Conservation (phyloP, 2,797 vertebrate species). For the Lutjanus argentimaculatus region DNA sequence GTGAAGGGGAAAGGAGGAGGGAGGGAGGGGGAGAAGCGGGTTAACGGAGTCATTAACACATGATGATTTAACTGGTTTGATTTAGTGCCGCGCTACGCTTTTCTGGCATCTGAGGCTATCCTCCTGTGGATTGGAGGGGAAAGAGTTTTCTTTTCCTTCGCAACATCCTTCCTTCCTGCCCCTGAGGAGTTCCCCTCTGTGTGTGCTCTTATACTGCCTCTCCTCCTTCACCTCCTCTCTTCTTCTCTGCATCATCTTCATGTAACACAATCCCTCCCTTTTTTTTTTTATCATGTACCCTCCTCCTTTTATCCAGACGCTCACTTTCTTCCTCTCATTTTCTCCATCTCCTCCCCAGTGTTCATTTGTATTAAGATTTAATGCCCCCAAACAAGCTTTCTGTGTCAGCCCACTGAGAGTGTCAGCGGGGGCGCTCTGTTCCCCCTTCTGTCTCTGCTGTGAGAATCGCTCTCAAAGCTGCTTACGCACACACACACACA, state of each 20-base stretch:
- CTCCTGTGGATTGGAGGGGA: constrained; percentile 68
- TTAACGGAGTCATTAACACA: constrained; percentile 80
- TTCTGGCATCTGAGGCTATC: constrained; percentile 66
- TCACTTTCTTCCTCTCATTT: constrained; percentile 59
- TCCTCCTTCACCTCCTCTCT: constrained; percentile 37
- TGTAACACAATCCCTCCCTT: neutral
- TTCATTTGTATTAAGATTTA: constrained; percentile 80
- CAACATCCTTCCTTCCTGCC: constrained; percentile 73
- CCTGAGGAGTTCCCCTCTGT: constrained; percentile 59
- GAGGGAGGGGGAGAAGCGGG: constrained; percentile 52
- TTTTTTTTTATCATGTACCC: constrained; percentile 20
- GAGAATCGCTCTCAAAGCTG: constrained; percentile 69
- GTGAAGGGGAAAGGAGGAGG: constrained; percentile 52
- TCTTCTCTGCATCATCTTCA: constrained; percentile 23
- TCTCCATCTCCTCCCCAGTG: constrained; percentile 47
- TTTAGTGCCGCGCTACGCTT: constrained; percentile 68
- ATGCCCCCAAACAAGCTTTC: constrained; percentile 82
- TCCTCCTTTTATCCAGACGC: constrained; percentile 35
- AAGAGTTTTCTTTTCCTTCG: constrained; percentile 70
- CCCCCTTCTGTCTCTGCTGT: constrained; percentile 69
- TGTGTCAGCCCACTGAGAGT: constrained; percentile 79
- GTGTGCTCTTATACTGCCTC: constrained; percentile 15
- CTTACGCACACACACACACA: constrained; percentile 48
- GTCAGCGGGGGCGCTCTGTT: constrained; percentile 77
- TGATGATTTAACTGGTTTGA: constrained; percentile 81